Conservation (phyloP, 53 echinoderm and acorn worm genomes). For the Echinometra lucunter region DNA sequence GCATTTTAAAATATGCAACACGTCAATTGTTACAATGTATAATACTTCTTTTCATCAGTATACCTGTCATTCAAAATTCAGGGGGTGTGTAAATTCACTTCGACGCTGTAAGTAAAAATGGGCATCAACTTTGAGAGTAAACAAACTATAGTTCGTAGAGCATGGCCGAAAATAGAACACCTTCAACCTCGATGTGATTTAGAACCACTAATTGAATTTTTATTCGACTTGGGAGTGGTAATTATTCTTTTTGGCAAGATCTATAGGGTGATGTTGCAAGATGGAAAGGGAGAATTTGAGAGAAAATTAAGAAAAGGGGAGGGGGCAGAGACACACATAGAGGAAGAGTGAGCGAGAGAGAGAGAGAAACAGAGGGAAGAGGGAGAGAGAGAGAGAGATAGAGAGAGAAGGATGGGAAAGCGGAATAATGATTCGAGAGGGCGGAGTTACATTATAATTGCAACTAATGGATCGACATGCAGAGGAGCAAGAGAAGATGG, state of each 20-base stretch:
- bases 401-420: background rate
- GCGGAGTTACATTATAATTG: no score
- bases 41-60: background rate
- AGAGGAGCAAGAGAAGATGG: no score
- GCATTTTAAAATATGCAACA: no score
- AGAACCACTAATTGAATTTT: conserved; percentile 53
- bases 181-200: conserved; percentile 35
- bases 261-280: conserved; percentile 30
- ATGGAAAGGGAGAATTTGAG: background rate
- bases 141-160: conserved; percentile 12
- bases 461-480: no score
- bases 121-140: conserved; percentile 4
- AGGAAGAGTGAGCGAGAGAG: background rate
- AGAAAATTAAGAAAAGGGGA: background rate
- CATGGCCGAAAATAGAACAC: conserved; percentile 28
- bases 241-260: conserved; percentile 41
- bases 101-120: conserved; percentile 3
- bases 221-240: conserved; percentile 46
- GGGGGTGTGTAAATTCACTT: conserved; percentile 25
- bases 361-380: background rate
- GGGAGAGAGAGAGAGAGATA: background rate
- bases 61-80: conserved; percentile 23
- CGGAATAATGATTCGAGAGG: background rate
- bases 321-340: background rate
- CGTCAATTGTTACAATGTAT: background rate